Evolutionary conservation across 2,113 vertebrate genomes (phyloP).

Genomic region (Danio rerio): DNA sequence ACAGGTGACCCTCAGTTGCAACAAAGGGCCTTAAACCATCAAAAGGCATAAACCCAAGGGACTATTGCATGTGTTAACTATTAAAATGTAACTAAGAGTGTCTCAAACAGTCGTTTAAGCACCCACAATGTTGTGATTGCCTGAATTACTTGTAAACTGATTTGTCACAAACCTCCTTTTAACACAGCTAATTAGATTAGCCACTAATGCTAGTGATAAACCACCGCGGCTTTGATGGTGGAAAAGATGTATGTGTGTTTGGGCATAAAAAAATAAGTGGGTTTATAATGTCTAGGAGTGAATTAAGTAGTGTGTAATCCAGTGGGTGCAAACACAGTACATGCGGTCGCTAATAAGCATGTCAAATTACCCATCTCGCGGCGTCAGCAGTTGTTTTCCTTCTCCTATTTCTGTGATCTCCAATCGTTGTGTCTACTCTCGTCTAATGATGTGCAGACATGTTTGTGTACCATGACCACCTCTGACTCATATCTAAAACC

Average conservation of each 20-base stretch:
- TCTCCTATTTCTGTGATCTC: conserved; percentile 16
- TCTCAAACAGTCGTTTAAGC: neutral
- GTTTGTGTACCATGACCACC: conserved; percentile 39
- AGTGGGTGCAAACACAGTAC: conserved; percentile 36
- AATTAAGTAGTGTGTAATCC: conserved; percentile 19
- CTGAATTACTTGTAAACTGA: neutral
- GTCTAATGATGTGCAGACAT: conserved; percentile 32
- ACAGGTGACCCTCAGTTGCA: neutral
- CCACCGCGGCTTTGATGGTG: conserved; percentile 1
- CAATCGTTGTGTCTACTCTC: neutral
- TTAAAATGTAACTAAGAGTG: neutral
- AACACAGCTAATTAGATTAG: neutral
- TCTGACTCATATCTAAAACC: conserved; percentile 49
- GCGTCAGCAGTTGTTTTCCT: conserved; percentile 4
- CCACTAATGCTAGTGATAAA: conserved; percentile 12
- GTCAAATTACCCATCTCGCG: conserved; percentile 14
- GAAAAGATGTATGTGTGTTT: neutral
- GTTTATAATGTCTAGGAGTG: conserved; percentile 20
- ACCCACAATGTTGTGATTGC: neutral
- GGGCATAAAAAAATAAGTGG: neutral
- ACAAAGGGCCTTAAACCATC: neutral
- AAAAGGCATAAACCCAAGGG: neutral
- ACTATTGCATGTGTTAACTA: neutral
- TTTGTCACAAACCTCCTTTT: neutral
- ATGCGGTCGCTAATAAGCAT: conserved; percentile 22